These are phyloP conservation scores for Arctia plantaginis DNA, from an alignment of 2,888 invertebrate genomes.

Conservation along the genomic window DNA sequence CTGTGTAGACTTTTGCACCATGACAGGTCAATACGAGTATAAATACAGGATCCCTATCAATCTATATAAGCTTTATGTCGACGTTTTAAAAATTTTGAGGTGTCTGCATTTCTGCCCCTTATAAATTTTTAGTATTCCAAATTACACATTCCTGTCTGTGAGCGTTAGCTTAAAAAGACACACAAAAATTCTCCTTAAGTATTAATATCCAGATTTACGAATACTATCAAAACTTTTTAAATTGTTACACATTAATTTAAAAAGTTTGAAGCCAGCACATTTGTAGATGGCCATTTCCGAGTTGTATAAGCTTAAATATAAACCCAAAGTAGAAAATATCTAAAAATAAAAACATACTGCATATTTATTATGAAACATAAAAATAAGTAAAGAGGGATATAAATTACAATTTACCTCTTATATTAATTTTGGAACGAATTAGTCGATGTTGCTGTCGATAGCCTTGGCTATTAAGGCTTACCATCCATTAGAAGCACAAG, in stretches of 20 bases:
- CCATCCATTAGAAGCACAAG: no score
- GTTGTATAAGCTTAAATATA: not conserved
- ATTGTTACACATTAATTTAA: not conserved
- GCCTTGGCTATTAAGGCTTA: no score
- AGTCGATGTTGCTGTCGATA: no score
- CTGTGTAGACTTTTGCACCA: no score
- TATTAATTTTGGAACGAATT: not conserved
- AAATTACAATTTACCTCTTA: no score
- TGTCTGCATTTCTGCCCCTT: not conserved
- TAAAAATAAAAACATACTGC: not conserved
- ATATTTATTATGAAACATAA: not conserved
- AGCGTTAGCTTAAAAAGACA: not conserved
- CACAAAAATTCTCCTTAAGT: not conserved
- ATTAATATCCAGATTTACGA: not conserved
- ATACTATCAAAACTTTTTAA: not conserved
- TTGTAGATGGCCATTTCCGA: not conserved
- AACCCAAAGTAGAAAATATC: not conserved
- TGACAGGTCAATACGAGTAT: no score
- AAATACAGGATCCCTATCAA: no score
- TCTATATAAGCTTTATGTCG: no score
- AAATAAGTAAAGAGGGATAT: no score
- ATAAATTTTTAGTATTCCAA: not conserved
- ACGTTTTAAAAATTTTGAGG: not conserved
- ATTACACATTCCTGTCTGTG: not conserved
- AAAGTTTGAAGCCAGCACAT: no score